phyloP scores from a whole-genome alignment of 2,888 invertebrate species.

The Masnerella sp. region DNA sequence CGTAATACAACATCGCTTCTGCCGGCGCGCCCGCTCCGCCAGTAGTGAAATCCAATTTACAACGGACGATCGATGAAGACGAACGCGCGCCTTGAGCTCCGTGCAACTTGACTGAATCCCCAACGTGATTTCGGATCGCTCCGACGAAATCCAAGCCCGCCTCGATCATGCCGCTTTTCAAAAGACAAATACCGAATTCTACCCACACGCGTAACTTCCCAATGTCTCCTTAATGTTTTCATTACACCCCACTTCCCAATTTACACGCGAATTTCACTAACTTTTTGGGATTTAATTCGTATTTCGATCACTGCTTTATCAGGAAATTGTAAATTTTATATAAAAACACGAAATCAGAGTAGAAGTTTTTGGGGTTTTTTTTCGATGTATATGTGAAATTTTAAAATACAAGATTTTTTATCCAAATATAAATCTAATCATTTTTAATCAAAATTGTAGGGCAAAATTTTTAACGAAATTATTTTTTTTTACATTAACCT shows the following conservation, averaged over 20 bases:
- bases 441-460: no score
- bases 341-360: no score
- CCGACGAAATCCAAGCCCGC: not conserved
- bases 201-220: conserved; percentile 9
- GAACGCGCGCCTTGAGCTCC: conserved; percentile 57
- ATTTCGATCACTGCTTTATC: no score
- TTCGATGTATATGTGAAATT: no score
- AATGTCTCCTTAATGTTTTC: conserved; percentile 21
- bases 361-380: no score
- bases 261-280: not conserved
- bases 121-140: conserved; percentile 56
- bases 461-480: no score
- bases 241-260: conserved; percentile 2
- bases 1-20: conserved; percentile 59
- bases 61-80: conserved; percentile 61
- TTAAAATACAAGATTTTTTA: no score
- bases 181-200: conserved; percentile 23
- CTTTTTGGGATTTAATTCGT: no score
- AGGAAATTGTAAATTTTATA: no score
- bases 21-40: conserved; percentile 40
- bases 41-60: conserved; percentile 61
- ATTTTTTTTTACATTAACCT: no score
- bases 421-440: no score
- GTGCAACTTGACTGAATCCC: conserved; percentile 53
- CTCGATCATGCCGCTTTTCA: conserved; percentile 27